Evolutionary conservation across 2,888 invertebrate genomes (phyloP), one percentile per base, ranked within the genome.

Genomic region (Epinotia brunnichana): DNA sequence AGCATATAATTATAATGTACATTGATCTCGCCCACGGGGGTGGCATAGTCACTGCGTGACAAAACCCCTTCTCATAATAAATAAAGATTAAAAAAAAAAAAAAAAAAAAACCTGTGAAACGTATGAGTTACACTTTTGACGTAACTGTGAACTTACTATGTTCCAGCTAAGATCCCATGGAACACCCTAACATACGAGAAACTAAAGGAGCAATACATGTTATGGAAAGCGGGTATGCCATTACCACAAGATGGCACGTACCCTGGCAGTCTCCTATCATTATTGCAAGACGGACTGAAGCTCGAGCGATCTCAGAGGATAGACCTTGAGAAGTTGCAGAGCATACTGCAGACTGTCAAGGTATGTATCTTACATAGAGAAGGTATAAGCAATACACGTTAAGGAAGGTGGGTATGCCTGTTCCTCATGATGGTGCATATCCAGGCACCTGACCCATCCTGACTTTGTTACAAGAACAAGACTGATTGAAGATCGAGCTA

Each of bases 211-310:
- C 84, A 87, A 9, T 93, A 94, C 78, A 81, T 83, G 1, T 70
- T 87, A 0, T 90, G 89, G 89, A 85, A 86, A 63, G 82, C 85
- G 0, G 90, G 91, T 0, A 76, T 92, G 4, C 70, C 76, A 0
- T 66, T 93, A 61, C 88, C 90, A 0, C 80, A 82, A 44, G 90
- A 93, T 68, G 92, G 92, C 9, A 88, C 89, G 0, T 93, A 92
- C 75, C 93, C 93, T 0, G 92, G 91, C 19, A 77, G 86, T 19
- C 75, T 94, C 62, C 82, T 92, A 15, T 82, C 89, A 0, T 73
- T 91, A 54, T 77, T 93, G 53, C 87, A 88, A 68, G 79, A 80
- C 0, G 91, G 91, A 0, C 81, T 94, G 0, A 77, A 79, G n/a
- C 75, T 90, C 53, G 77, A 83, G 13, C 75, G 91, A 2, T 73